A percentile compares a stretch with the other conserved stretches of the same genome.
These are phyloP conservation scores for Darevskia nairensis DNA, from an alignment of 2,797 vertebrate genomes.

Conservation along the genomic window DNA sequence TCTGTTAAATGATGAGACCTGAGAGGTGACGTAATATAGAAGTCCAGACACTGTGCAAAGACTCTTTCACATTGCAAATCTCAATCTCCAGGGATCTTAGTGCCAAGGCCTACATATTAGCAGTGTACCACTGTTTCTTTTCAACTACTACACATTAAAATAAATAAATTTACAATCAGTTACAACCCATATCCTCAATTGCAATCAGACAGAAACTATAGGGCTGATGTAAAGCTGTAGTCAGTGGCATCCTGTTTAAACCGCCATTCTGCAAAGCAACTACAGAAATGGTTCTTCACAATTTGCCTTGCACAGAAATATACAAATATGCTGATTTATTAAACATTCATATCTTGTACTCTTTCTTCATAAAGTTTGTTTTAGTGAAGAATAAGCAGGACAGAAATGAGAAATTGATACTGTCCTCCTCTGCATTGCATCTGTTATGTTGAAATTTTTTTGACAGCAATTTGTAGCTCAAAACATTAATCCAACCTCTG, in stretches of 20 bases:
- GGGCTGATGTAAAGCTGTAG: background rate
- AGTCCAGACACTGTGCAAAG: background rate
- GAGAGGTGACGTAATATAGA: background rate
- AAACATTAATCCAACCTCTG: conserved; percentile 38
- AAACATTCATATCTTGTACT: background rate
- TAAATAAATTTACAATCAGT: background rate
- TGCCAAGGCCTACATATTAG: background rate
- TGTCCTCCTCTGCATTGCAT: conserved; percentile 9
- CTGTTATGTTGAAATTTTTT: background rate
- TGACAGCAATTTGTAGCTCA: conserved; percentile 45
- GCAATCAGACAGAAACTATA: background rate
- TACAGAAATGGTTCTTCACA: background rate
- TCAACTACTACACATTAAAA: background rate
- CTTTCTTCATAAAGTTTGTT: conserved; percentile 1
- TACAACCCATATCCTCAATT: background rate
- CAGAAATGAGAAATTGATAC: conserved; percentile 31
- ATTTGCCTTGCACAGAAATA: background rate
- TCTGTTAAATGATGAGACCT: background rate
- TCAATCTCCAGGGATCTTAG: background rate
- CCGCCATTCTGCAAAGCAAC: background rate
- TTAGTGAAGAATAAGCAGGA: conserved; percentile 28
- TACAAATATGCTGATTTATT: background rate
- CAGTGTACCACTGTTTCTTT: background rate
- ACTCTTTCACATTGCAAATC: background rate
- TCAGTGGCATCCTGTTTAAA: background rate